A percentile compares a stretch with the other conserved stretches of the same genome.
These are phyloP conservation scores for Catagonus wagneri DNA, from an alignment of 2,113 vertebrate genomes.

Conservation along the genomic window DNA sequence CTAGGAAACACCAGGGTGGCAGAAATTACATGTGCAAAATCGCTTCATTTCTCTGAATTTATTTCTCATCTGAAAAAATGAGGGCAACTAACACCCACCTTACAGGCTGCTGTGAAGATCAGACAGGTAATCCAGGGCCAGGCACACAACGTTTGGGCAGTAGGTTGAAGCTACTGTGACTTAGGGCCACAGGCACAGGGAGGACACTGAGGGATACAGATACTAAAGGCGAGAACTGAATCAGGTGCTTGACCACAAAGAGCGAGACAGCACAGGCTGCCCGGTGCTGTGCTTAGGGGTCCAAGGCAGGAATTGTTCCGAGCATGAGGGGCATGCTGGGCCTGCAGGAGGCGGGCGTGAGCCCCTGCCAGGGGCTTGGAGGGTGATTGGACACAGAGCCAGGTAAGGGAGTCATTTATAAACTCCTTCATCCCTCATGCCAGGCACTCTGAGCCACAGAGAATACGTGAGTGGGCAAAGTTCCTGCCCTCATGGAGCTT, in stretches of 20 bases:
- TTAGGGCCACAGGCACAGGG: not conserved
- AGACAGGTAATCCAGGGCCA: not conserved
- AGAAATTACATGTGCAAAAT: not conserved
- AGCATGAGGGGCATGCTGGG: not conserved
- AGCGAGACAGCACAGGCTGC: not conserved
- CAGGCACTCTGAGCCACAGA: not conserved
- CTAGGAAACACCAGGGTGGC: not conserved
- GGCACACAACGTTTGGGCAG: fast-evolving
- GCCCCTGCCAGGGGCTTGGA: not conserved
- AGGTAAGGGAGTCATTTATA: not conserved
- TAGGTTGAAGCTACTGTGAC: not conserved
- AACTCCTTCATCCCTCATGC: not conserved
- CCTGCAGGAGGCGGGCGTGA: not conserved
- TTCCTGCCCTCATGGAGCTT: not conserved
- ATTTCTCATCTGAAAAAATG: not conserved
- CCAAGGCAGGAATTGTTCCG: fast-evolving
- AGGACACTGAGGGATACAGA: not conserved
- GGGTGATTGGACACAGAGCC: not conserved
- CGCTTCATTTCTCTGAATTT: not conserved
- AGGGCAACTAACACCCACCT: not conserved
- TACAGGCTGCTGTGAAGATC: not conserved
- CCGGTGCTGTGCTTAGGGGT: too few relatives aligned
- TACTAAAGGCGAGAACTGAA: not conserved
- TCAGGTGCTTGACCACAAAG: not conserved
- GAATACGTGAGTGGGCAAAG: not conserved